Evolutionary conservation across 1,140 invertebrate species (phyloP).

Genomic region (Catajapyx aquilonaris): DNA sequence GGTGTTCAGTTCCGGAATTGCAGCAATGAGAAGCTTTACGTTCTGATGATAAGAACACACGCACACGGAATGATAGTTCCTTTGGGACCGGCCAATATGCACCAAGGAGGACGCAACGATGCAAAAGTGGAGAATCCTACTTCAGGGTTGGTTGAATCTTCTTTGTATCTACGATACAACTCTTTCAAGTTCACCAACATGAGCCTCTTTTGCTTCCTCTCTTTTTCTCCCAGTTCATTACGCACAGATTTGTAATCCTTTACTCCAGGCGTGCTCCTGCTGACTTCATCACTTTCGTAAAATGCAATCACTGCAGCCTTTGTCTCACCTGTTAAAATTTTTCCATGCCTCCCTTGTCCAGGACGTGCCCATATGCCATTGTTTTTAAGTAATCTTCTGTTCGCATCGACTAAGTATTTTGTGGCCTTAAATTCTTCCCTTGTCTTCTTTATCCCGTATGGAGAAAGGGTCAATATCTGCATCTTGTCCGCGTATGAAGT

Average conservation of each 20-base stretch:
- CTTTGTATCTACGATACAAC: conserved; percentile 9
- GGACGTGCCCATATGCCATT: too few relatives aligned
- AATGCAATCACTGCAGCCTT: conserved; percentile 10
- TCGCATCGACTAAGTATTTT: too few relatives aligned
- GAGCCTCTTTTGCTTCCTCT: conserved; percentile 11
- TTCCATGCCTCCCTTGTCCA: conserved; percentile 6
- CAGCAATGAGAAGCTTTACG: too few relatives aligned
- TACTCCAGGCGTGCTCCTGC: conserved; percentile 11
- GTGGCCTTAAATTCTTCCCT: too few relatives aligned
- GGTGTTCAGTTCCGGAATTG: too few relatives aligned
- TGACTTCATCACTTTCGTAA: conserved; percentile 13
- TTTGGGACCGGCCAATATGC: conserved; percentile 1
- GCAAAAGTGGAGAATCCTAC: conserved; percentile 5
- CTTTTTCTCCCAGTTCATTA: conserved; percentile 2
- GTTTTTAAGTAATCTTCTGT: too few relatives aligned
- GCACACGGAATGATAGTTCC: too few relatives aligned
- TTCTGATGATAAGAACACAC: too few relatives aligned
- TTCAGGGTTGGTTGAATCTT: conserved; percentile 10
- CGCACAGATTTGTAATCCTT: conserved; percentile 13
- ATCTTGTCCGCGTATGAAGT: too few relatives aligned
- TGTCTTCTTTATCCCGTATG: too few relatives aligned
- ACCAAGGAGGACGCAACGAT: not conserved
- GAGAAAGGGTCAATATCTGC: too few relatives aligned
- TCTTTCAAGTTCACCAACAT: conserved; percentile 13
- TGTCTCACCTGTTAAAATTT: conserved; percentile 3